phyloP scores from a whole-genome alignment of 2,888 invertebrate species.

The Brenthis daphne region DNA sequence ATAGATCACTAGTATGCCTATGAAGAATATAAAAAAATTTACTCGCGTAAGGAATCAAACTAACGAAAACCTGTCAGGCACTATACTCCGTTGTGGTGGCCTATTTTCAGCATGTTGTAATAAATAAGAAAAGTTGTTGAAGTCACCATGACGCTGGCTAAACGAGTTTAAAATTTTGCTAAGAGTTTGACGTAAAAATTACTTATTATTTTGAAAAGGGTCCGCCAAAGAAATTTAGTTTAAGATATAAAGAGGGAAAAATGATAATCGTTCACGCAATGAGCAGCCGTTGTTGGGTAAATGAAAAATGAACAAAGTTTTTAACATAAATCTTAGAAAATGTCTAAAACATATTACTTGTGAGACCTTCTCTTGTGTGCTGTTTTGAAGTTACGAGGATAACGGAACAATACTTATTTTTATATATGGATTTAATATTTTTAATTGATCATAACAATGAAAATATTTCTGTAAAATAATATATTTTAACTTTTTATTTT shows the following conservation, averaged over 20 bases:
- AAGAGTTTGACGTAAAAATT: conserved; percentile 34
- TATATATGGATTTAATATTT: too few species aligned
- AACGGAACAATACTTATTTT: conserved; percentile 8
- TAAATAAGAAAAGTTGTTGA: conserved; percentile 19
- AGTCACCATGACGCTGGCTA: conserved; percentile 22
- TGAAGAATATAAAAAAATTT: too few species aligned
- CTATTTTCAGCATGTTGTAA: not conserved
- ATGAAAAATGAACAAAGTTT: conserved; percentile 78
- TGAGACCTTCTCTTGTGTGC: conserved; percentile 39
- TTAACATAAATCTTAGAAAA: conserved; percentile 76
- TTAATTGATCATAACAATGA: too few species aligned
- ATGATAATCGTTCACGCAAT: conserved; percentile 77
- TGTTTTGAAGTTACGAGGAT: conserved; percentile 16
- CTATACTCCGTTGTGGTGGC: not conserved
- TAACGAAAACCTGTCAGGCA: not conserved
- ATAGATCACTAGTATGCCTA: too few species aligned
- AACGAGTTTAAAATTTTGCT: conserved; percentile 31
- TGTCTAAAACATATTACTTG: conserved; percentile 72
- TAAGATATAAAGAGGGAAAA: conserved; percentile 46
- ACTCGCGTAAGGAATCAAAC: not conserved
- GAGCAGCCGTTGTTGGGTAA: conserved; percentile 58
- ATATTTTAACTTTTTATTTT: too few species aligned
- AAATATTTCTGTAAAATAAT: too few species aligned
- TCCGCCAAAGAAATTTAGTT: conserved; percentile 48
- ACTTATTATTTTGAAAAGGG: conserved; percentile 41